Percentiles rank a stretch among this genome's conserved stretches.
Conservation (phyloP, 2,888 invertebrate species). For the Sinopyrophorus schimmeli region DNA sequence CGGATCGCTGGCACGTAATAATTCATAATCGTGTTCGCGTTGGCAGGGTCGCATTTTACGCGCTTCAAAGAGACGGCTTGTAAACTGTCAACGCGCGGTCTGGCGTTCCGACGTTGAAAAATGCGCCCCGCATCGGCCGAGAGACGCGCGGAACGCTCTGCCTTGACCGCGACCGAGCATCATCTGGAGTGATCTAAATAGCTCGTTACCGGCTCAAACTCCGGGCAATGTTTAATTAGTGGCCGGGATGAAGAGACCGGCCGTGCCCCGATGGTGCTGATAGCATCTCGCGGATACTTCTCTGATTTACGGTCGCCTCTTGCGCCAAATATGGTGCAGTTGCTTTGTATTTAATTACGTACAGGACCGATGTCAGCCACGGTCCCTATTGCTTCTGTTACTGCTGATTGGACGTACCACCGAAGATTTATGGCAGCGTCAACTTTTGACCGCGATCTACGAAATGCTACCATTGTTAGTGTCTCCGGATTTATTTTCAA, state of each 20-base stretch:
- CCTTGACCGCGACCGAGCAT: slow-evolving; percentile 27
- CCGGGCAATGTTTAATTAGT: slow-evolving; percentile 33
- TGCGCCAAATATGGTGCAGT: slow-evolving; percentile 34
- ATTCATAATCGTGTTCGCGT: slow-evolving; percentile 24
- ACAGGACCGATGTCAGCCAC: slow-evolving; percentile 32
- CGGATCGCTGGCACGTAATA: slow-evolving; percentile 7
- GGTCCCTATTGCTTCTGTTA: slow-evolving; percentile 30
- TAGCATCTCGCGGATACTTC: slow-evolving; percentile 41
- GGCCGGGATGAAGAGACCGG: slow-evolving; percentile 29
- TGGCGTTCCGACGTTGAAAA: slow-evolving; percentile 26
- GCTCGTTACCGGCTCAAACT: slow-evolving; percentile 33
- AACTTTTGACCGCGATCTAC: slow-evolving; percentile 28
- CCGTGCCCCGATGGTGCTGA: slow-evolving; percentile 32
- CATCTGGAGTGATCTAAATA: slow-evolving; percentile 33
- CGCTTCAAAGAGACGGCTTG: slow-evolving; percentile 22
- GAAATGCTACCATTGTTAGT: slow-evolving; percentile 15
- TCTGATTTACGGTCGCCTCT: slow-evolving; percentile 32
- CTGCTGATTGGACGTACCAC: slow-evolving; percentile 32
- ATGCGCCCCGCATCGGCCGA: slow-evolving; percentile 26
- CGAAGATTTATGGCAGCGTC: slow-evolving; percentile 25
- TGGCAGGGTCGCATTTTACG: slow-evolving; percentile 20
- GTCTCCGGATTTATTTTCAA: no score
- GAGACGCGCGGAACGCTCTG: slow-evolving; percentile 23
- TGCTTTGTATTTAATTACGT: slow-evolving; percentile 34
- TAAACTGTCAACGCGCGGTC: slow-evolving; percentile 30